Base-by-base conservation (phyloP, 2,888 invertebrate species). In the Drosophila dives region DNA sequence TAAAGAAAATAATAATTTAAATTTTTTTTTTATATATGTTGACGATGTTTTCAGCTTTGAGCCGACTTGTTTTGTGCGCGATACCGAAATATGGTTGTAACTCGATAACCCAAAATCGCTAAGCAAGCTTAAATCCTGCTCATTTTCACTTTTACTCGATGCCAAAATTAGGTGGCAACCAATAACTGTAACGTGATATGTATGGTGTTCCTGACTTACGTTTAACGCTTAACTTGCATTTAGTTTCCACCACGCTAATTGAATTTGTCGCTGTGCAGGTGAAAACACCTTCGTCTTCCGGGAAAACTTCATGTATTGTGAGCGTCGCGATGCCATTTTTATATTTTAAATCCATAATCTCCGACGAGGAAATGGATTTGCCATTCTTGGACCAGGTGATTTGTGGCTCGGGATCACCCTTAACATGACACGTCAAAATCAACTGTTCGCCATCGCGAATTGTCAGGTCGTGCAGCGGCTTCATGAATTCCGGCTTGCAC, bases 281-380 rank as follows among this genome's bases (percentile, higher is more conserved):
- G 92, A 98, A 99, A 70, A 96, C 95, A 29, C 97, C 98, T 92
- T 98, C 98, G 92, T 99, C 98, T 93, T 99, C 98, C 0, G 98
- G 98, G 94, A 98, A 99, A 54, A 98, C 96, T 94, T 99, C 99
- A 89, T 96, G 96, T 90, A 99, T 98, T 61, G 96, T 96, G 54
- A 99, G 94, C 29, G 96, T 96, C 0, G 98, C 98, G 15, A 97
- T 95, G 59, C 97, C 97, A 92, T 96, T 96, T 93, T 97, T 98
- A 93, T 98, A 98, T 93, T 98, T 98, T 68, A 99, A 95, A 92
- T 98, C 97, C 89, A 99, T 95, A 40, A 97, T 96, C 94, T 98
- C 96, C 0, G 96, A 96, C 17, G 97, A 97, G 72, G 95, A 95
- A 75, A 92, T 92, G 72, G 95, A 95, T 93, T 97, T 96, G n/a